These are phyloP conservation scores for Lasius platythorax DNA, from an alignment of 2,888 invertebrate species.

Conservation along the genomic window DNA sequence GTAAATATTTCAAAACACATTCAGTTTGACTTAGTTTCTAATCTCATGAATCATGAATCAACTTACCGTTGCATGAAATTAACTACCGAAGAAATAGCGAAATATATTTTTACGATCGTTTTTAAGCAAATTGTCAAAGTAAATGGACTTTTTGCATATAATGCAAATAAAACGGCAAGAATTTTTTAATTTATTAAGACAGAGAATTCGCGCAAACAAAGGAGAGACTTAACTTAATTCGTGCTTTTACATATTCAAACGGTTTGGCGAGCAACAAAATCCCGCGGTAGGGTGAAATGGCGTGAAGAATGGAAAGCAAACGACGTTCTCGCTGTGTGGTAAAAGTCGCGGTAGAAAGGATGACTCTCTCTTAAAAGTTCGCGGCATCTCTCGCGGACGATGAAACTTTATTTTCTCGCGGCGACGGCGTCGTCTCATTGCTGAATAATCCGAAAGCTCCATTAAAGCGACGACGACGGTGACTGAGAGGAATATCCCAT, in stretches of 20 bases:
- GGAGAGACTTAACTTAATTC: neutral
- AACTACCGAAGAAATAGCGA: neutral
- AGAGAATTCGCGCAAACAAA: neutral
- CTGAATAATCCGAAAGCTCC: constrained; percentile 63
- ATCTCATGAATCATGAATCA: constrained; percentile 20
- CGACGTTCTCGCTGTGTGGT: neutral
- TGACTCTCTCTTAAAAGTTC: constrained; percentile 2
- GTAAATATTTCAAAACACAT: neutral
- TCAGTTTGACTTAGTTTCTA: neutral
- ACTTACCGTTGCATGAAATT: constrained; percentile 3
- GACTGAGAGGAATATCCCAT: constrained; percentile 70
- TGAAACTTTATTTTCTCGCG: constrained; percentile 1
- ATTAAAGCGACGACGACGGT: constrained; percentile 56
- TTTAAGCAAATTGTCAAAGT: neutral
- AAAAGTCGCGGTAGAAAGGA: neutral
- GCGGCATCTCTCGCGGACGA: constrained; percentile 1
- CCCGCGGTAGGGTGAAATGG: neutral
- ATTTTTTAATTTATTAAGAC: neutral
- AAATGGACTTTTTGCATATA: neutral
- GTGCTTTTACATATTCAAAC: constrained; percentile 16
- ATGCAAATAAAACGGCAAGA: too few species aligned
- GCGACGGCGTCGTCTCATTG: constrained; percentile 4
- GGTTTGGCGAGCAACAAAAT: neutral
- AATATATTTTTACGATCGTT: neutral
- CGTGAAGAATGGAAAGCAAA: constrained; percentile 13